Evolutionary conservation across 64 coral and sea anemone species (phyloP).

Genomic region (Cladopsammia gracilis): DNA sequence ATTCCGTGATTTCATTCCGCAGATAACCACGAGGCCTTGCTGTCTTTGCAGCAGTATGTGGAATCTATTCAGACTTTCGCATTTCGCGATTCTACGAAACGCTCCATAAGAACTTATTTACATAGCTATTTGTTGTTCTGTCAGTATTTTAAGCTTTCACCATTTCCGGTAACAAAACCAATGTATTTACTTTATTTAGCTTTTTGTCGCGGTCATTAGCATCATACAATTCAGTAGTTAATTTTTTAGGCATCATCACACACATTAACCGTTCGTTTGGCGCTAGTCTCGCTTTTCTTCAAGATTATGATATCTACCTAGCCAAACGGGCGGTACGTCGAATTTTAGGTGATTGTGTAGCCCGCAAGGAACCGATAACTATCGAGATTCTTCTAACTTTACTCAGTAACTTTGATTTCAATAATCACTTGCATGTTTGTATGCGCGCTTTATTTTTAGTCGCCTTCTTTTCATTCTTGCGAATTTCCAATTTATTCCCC

Average conservation of each 20-base stretch:
- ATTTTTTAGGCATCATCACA: slow-evolving; percentile 18
- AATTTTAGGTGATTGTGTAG: no score
- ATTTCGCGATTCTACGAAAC: slow-evolving; percentile 72
- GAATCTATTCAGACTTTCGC: slow-evolving; percentile 21
- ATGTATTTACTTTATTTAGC: slow-evolving; percentile 50
- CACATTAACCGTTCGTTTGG: slow-evolving; percentile 14
- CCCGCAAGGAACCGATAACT: no score
- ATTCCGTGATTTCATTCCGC: not conserved
- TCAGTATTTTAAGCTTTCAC: slow-evolving; percentile 3
- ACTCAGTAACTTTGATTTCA: not conserved
- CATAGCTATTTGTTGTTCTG: slow-evolving; percentile 56
- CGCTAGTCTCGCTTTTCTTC: no score
- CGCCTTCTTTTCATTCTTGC: no score
- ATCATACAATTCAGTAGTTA: slow-evolving; percentile 30
- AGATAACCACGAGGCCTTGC: slow-evolving; percentile 1
- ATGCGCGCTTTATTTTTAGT: not conserved
- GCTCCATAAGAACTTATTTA: slow-evolving; percentile 61
- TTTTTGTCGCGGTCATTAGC: slow-evolving; percentile 54
- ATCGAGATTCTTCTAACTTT: no score
- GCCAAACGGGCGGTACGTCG: no score
- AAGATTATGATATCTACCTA: no score
- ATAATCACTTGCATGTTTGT: slow-evolving; percentile 7
- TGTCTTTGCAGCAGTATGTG: slow-evolving; percentile 18
- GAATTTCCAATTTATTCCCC: no score
- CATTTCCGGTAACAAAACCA: slow-evolving; percentile 56